Evolutionary conservation across 2,113 vertebrate species (phyloP), one percentile per base, ranked within the genome.

Genomic region (Cynocephalus volans): DNA sequence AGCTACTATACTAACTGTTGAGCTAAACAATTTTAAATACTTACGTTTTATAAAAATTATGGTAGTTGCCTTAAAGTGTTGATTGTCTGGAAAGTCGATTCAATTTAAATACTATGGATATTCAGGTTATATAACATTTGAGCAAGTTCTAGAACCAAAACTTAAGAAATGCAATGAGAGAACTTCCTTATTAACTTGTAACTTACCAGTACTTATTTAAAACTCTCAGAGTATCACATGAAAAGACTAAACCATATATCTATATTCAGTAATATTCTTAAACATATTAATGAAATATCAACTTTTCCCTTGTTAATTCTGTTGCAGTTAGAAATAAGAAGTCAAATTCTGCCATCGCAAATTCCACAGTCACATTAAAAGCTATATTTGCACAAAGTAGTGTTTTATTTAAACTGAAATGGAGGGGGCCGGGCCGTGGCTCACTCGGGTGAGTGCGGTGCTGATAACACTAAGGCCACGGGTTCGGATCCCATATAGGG

Each of bases 71-170:
- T 56, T 69, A 48, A 73, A 93, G 75, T 50, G 31, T 65, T 33
- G 5, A 73, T 83, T 67, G 52, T n/a, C 33, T 24, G 93, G 70
- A 82, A 58, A 73, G 21, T 50, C 62, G 65, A 23, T 23, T 95
- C 45, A 87, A 72, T 50, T 86, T 45, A 75, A 4, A 70, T 75
- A 50, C 9, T 41, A 93, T 93, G 7, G 9, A 73, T 50, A 77
- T 12, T 33, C 17, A 6, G 3, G 19, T 84, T 89, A 58, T 5
- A 15, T 15, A 84, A 88, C 24, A 86, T 14, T 50, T 70, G 31
- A 24, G 41, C 41, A 96, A 75, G 13, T 58, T 89, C 19, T 62
- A 93, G 31, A 77, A 89, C 6, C 48, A 89, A 88, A 90, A 76
- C 28, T 58, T 41, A 28, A 72, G 62, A 65, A 88, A 33, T 41